Base-by-base conservation (phyloP, 1,140 invertebrate genomes). In the Halesus radiatus region DNA sequence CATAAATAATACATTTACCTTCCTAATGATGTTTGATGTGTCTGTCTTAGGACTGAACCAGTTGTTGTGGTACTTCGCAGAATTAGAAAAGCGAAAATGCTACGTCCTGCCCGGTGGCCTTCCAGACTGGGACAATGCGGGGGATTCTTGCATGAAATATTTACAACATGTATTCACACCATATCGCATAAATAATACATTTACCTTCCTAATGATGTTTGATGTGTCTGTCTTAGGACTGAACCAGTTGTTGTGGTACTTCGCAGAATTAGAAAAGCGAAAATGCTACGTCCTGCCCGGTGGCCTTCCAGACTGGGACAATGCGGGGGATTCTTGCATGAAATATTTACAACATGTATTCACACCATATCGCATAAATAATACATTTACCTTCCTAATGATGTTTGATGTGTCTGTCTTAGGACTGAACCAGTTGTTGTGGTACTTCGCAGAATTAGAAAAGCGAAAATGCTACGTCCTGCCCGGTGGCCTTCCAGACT, bases 191-290 rank as follows among this genome's bases (percentile, higher is more conserved):
- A 29, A 29, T 29, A 3, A 5, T 29, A 29, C 2, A 3, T 2
- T 3, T 2, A 29, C 26, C 26, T 29, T 2, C 26, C 26, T 37
- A 37, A 37, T 37, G 32, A 37, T 37, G 32, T 37, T 37, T 26
- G 62, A 23, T 26, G 1, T 20, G 16, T 50, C 18, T 20, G 16
- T 76, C 16, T 15, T 84, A 91, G 90, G 92, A 37, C 87, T 97
- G 50, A 97, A 97, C 86, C 96, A 98, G 86, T 86, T 98, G 23
- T 89, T 97, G 52, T 97, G 96, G 96, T 98, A 97, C 86, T 98
- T 97, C 87, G 94, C 96, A 18, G 93, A 96, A 80, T 87, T 96
- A 84, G 94, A 97, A 86, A 92, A 92, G 81, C 87, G 92, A 82
- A 95, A 95, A 85, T 97, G 96, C 87, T 94, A 94, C 84, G 88